Conservation (phyloP, 1,140 invertebrate genomes). For the Scaptodrosophila lebanonensis region DNA sequence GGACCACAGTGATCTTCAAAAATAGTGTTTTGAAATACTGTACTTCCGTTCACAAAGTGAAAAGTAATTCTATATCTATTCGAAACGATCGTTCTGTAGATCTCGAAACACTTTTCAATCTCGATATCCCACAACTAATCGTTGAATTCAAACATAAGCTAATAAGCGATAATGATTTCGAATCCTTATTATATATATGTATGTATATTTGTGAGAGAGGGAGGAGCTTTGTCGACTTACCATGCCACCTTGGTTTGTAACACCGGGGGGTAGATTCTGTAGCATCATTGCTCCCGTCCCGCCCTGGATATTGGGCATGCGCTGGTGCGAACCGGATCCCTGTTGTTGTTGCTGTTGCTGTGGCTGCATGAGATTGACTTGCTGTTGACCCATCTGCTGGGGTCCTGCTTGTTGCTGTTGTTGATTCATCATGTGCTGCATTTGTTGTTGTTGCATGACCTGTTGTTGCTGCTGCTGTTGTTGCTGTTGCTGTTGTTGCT, state of each 20-base stretch:
- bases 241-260: constrained; percentile 78
- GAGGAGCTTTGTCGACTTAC: constrained; percentile 54
- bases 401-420: constrained; percentile 77
- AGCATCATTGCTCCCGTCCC: constrained; percentile 65
- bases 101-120: too few species aligned
- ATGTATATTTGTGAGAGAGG: too few species aligned
- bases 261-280: constrained; percentile 53
- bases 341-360: constrained; percentile 59
- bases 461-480: constrained; percentile 78
- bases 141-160: too few species aligned
- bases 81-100: too few species aligned
- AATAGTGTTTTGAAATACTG: too few species aligned
- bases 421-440: constrained; percentile 79
- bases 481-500: constrained; percentile 79
- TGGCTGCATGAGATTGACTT: constrained; percentile 40
- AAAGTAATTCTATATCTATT: too few species aligned
- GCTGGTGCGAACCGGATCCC: constrained; percentile 31
- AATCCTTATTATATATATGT: too few species aligned
- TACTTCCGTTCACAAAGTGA: too few species aligned
- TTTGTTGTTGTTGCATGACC: constrained; percentile 77
- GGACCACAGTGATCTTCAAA: too few species aligned
- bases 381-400: constrained; percentile 78
- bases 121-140: too few species aligned
- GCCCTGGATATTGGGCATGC: constrained; percentile 45
- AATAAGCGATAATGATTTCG: too few species aligned